A percentile compares a stretch with the other conserved stretches of the same genome.
These are phyloP conservation scores for Agelas oroides DNA, from an alignment of 37 sponge, comb jelly and placozoan genomes.

Conservation along the genomic window DNA sequence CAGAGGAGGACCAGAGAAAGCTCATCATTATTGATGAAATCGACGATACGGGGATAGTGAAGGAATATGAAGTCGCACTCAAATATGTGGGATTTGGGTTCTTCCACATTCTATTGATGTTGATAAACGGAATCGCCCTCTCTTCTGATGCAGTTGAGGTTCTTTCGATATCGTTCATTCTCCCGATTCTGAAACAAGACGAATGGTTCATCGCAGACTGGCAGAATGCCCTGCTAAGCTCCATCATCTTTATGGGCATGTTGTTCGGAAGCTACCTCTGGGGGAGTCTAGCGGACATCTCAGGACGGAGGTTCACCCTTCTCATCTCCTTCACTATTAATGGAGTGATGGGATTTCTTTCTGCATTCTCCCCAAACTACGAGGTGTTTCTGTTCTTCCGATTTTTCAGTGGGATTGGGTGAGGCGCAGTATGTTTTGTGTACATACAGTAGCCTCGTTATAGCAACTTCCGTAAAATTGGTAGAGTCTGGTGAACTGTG, in stretches of 20 bases:
- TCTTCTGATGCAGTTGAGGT: constrained; percentile 79
- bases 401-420: constrained; percentile 84
- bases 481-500: too few species aligned
- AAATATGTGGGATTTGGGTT: constrained; percentile 64
- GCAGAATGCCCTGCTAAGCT: constrained; percentile 48
- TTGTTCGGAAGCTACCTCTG: constrained; percentile 75
- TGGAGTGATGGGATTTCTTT: constrained; percentile 56
- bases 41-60: constrained; percentile 44
- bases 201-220: constrained; percentile 34
- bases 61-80: constrained; percentile 71
- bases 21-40: not conserved
- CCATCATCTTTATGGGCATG: constrained; percentile 79
- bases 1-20: too few species aligned
- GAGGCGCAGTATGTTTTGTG: constrained; percentile 1
- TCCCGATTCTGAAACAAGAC: constrained; percentile 11
- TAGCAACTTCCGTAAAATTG: not conserved
- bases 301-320: constrained; percentile 57
- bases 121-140: constrained; percentile 67
- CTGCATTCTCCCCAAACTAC: constrained; percentile 63
- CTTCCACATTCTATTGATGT: constrained; percentile 58
- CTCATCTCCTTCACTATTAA: constrained; percentile 59
- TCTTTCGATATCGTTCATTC: constrained; percentile 59
- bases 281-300: constrained; percentile 70
- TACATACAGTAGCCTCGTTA: not conserved
- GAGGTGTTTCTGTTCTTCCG: constrained; percentile 48